Evolutionary conservation across 1,140 invertebrate genomes (phyloP), one percentile per base, ranked within the genome.

Genomic region (Cotesia chilonis): DNA sequence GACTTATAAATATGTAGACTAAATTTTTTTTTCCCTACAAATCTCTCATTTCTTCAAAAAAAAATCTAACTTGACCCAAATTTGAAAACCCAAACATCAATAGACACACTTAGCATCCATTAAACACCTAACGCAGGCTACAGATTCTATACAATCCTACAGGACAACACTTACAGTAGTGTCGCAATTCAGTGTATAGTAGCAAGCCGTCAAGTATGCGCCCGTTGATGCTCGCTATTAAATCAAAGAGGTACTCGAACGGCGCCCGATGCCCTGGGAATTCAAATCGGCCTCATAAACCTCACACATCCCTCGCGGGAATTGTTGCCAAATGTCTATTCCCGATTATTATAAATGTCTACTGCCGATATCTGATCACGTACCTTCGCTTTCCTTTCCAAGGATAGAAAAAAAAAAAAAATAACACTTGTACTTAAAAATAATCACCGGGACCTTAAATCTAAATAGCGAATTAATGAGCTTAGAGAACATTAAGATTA

Each of bases 191-290:
- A 35, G 57, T 20, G 28, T 14, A 14, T 55, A 14, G 17, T 7
- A 28, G 7, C 17, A 9, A 4, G 14, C 20, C 57, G 60, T 63
- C 35, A 37, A 38, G 35, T 38, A 63, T 37, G 60, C 54, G 28
- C 77, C 73, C 79, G 77, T 79, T 82, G 81, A 84, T 82, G 81
- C 80, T 82, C 78, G 82, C 81, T 82, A 82, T 84, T 82, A 83
- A 84, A 83, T 83, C 83, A 84, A 81, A 82, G 79, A 79, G 80
- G 79, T 76, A 83, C 82, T 84, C 81, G 78, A 9, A 65, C 78
- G 79, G 78, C 79, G 78, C 68, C 79, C 79, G 79, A 83, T 84
- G 82, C 78, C 78, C 69, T 74, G 74, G 77, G 82, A 83, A 81
- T 84, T 59, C 78, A 81, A 83, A 84, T 70, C 65, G 70, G 60